Percentiles rank a stretch among this genome's conserved stretches.
phyloP scores from a whole-genome alignment of 2,113 vertebrate species.

The Hippocampus comes region DNA sequence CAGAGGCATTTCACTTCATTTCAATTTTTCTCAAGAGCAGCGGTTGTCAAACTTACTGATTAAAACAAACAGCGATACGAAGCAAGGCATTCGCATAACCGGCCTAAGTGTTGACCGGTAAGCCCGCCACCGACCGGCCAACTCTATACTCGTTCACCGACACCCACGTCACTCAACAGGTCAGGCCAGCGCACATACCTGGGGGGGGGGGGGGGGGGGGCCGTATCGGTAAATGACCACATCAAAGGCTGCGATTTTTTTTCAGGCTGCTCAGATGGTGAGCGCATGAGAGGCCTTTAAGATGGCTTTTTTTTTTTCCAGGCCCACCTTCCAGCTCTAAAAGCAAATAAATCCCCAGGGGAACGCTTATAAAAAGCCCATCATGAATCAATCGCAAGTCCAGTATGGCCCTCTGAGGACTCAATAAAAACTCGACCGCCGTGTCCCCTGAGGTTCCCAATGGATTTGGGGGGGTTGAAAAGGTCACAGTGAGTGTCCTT shows the following conservation, averaged over 20 bases:
- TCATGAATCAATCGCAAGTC: background rate
- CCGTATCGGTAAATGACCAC: too few species aligned
- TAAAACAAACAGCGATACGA: too few species aligned
- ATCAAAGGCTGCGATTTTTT: background rate
- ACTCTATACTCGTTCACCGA: too few species aligned
- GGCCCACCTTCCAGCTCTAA: background rate
- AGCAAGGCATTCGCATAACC: too few species aligned
- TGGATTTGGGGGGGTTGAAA: slow-evolving; percentile 5
- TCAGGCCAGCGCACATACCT: too few species aligned
- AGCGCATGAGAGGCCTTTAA: background rate
- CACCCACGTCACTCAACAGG: too few species aligned
- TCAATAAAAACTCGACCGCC: background rate
- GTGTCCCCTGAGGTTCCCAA: background rate
- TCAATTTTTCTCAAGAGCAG: too few species aligned
- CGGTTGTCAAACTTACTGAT: too few species aligned
- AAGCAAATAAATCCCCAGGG: background rate
- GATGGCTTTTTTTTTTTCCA: background rate
- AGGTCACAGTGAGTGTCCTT: slow-evolving; percentile 11
- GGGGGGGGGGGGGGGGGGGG: too few species aligned
- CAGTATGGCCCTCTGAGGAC: background rate
- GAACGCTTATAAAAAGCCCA: background rate
- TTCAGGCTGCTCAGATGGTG: background rate
- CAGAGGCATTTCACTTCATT: too few species aligned
- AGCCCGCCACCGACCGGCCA: too few species aligned
- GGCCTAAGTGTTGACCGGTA: too few species aligned